Conservation (phyloP, 2,113 vertebrate genomes). For the Menura novaehollandiae region DNA sequence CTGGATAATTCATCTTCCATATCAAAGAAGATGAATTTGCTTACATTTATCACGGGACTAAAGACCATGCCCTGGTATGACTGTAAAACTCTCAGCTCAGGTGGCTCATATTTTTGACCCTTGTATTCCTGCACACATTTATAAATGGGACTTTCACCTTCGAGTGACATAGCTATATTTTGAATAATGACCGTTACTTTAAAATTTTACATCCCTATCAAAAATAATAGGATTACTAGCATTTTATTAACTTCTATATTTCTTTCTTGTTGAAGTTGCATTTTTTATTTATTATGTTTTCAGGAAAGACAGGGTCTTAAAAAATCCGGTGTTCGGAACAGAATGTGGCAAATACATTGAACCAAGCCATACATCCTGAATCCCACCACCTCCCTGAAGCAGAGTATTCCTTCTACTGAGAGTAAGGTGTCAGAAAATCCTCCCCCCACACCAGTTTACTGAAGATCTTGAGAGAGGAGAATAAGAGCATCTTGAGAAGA, state of each 20-base stretch:
- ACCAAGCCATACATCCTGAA: background rate
- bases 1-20: background rate
- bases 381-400: rapidly evolving
- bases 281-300: background rate
- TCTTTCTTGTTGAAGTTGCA: background rate
- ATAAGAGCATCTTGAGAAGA: background rate
- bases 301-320: background rate
- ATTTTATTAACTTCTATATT: background rate
- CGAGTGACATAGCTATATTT: background rate
- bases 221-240: background rate
- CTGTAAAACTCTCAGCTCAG: background rate
- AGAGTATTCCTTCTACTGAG: background rate
- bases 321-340: background rate
- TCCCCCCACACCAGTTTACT: background rate
- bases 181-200: rapidly evolving
- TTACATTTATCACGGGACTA: background rate
- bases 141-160: background rate
- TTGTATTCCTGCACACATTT: background rate
- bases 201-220: background rate
- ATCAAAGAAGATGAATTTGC: background rate
- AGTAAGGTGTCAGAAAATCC: background rate
- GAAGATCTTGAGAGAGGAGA: background rate
- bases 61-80: background rate
- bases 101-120: background rate
- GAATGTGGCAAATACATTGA: background rate